Base-by-base conservation (phyloP, 2,113 vertebrate species). In the Lutjanus erythropterus region DNA sequence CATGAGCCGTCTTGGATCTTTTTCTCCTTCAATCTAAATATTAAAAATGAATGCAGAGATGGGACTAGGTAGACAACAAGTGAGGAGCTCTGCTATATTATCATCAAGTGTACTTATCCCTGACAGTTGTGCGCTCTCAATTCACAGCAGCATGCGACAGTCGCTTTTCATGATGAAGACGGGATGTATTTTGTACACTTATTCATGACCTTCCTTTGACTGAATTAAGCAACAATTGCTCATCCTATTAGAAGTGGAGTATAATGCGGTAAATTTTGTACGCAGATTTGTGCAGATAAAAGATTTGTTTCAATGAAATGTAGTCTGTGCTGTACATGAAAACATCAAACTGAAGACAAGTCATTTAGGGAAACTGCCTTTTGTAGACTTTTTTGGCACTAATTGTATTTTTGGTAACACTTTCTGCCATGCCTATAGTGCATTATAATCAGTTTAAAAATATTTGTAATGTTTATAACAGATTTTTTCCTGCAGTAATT, bases 301-400 rank as follows among this genome's bases (percentile, higher is more conserved):
- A 83, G 58, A 85, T 82, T 75, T 71, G 60, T 87, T 76, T 83
- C 65, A 74, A 39, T 65, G 66, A 82, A 75, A 84, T 52, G 39
- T 70, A 75, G 66, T 47, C 53, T 31, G 70, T 41, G 39, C 23
- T 0, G 12, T 42, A 39, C 58, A 56, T 21, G 16, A 27, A 66
- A 33, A 71, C 27, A 53, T 72, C 55, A 67, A 70, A 41, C 60
- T 47, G 27, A 23, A 41, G 9, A 18, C 49, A 68, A 53, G 18
- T 67, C 29, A n/a, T 41, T 79, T 58, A 50, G 41, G 65, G 44
- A 53, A 75, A 33, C 6, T 52, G 27, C 41, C 19, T 67, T 73
- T 80, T 65, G 64, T 59, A 50, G 53, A 71, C 46, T 18, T 44
- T 55, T 35, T 52, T 9, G 15, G 7, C 27, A 56, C 44, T 87